Evolutionary conservation across 2,888 invertebrate species (phyloP).

Genomic region (Drepanosiphum platanoidis): DNA sequence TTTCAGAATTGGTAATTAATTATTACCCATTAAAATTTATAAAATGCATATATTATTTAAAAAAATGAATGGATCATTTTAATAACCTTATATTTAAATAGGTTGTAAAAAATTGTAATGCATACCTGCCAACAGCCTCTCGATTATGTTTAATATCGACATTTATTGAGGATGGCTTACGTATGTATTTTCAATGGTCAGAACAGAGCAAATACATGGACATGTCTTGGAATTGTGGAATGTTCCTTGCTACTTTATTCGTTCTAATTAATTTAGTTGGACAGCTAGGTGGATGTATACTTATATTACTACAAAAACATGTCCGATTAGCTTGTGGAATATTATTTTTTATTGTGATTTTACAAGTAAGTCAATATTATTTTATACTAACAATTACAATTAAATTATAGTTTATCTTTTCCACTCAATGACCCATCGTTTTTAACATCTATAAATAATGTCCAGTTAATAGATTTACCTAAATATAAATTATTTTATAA

Average conservation of each 20-base stretch:
- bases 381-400: background rate
- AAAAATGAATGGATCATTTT: background rate
- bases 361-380: constrained; percentile 79
- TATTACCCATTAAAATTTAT: background rate
- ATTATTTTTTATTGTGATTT: constrained; percentile 92
- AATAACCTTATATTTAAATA: constrained; percentile 67
- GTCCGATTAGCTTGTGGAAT: constrained; percentile 92
- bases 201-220: constrained; percentile 98
- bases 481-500: background rate
- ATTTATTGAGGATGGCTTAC: constrained; percentile 97
- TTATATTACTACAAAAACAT: constrained; percentile 92
- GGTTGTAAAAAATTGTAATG: constrained; percentile 92
- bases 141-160: constrained; percentile 97
- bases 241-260: constrained; percentile 91
- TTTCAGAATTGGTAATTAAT: constrained; percentile 63
- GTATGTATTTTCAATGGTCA: constrained; percentile 99
- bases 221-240: constrained; percentile 96
- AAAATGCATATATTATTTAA: background rate
- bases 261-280: constrained; percentile 95
- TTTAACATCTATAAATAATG: background rate
- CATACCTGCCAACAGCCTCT: constrained; percentile 93
- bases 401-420: background rate
- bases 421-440: background rate
- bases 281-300: constrained; percentile 94
- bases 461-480: background rate